phyloP scores from a whole-genome alignment of 1,140 invertebrate genomes.

The Drosophila nebulosa region DNA sequence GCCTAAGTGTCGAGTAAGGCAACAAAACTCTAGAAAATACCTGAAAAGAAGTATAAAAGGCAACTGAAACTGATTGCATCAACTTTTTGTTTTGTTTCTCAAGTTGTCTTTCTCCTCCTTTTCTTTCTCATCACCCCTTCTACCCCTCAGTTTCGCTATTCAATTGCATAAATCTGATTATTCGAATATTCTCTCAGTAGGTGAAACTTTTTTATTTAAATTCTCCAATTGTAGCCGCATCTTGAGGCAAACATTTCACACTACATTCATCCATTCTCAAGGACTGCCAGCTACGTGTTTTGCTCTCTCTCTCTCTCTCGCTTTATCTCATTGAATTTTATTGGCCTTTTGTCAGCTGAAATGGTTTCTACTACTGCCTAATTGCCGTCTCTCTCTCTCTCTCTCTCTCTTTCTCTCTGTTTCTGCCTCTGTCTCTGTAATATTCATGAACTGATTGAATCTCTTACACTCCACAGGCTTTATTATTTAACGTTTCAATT shows the following conservation, averaged over 20 bases:
- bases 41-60: conserved; percentile 28
- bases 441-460: conserved; percentile 72
- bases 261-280: not conserved
- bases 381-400: conserved; percentile 37
- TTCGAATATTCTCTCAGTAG: conserved; percentile 39
- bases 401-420: conserved; percentile 6
- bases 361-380: conserved; percentile 22
- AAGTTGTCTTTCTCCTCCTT: conserved; percentile 14
- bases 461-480: conserved; percentile 64
- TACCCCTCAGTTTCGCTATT: too few species aligned
- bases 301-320: not conserved
- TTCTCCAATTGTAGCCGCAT: not conserved
- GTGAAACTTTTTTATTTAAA: conserved; percentile 21
- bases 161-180: conserved; percentile 73
- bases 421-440: conserved; percentile 12
- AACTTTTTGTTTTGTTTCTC: conserved; percentile 51
- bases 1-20: conserved; percentile 2
- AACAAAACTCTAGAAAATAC: not conserved
- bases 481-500: conserved; percentile 79
- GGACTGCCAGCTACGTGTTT: not conserved
- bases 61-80: conserved; percentile 68
- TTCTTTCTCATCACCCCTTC: too few species aligned
- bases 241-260: not conserved
- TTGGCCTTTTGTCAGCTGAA: not conserved
- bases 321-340: not conserved